These are phyloP conservation scores for Lordiphosa collinella DNA, from an alignment of 1,140 invertebrate genomes.

Conservation along the genomic window DNA sequence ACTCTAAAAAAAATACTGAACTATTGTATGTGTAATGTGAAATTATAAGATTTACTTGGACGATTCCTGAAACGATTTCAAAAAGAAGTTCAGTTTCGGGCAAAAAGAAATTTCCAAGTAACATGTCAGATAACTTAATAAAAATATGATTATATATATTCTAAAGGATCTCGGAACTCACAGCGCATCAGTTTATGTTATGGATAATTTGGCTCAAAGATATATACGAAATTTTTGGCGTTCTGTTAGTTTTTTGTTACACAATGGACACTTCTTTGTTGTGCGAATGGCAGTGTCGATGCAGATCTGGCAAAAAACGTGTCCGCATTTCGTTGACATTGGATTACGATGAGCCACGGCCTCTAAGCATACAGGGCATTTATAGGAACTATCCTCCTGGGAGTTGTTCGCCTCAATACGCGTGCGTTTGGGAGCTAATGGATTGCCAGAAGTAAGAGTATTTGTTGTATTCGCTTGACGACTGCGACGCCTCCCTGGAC, in stretches of 20 bases:
- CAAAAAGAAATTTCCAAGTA: too few relatives aligned
- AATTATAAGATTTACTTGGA: too few relatives aligned
- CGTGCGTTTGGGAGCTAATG: constrained; percentile 20
- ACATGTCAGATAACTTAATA: too few relatives aligned
- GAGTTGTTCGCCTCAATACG: neutral
- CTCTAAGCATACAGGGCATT: constrained; percentile 56
- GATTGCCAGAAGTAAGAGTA: neutral
- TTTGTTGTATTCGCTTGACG: neutral
- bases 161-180: neutral
- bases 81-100: too few relatives aligned
- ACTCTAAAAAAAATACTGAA: too few relatives aligned
- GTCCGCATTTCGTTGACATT: constrained; percentile 45
- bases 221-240: constrained; percentile 45
- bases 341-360: constrained; percentile 23
- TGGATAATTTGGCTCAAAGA: constrained; percentile 17
- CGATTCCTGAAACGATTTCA: too few relatives aligned
- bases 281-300: constrained; percentile 23
- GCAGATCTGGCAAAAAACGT: constrained; percentile 48
- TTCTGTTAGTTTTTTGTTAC: constrained; percentile 32
- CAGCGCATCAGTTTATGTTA: neutral
- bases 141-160: too few relatives aligned
- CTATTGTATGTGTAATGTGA: too few relatives aligned
- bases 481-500: neutral
- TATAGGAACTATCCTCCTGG: constrained; percentile 25
- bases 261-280: constrained; percentile 48